Conservation (phyloP, 2,888 invertebrate genomes). For the Elegia similella region DNA sequence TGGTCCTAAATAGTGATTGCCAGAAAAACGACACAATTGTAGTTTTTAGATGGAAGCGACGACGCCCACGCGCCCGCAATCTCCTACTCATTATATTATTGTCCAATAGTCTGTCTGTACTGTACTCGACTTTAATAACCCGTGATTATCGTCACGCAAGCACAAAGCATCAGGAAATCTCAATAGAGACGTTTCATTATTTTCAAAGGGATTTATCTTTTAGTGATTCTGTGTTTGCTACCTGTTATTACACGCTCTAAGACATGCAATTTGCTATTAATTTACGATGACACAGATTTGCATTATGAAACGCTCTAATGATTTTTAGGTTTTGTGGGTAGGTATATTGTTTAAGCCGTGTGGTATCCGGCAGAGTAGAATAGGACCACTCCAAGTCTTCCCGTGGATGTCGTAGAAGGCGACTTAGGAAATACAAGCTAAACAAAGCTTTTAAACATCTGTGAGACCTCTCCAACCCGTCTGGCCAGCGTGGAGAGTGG, state of each 20-base stretch:
- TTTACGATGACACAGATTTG: neutral
- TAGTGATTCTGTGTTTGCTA: slow-evolving; percentile 12
- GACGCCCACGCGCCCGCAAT: slow-evolving; percentile 17
- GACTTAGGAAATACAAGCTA: too few relatives aligned
- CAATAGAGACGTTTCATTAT: slow-evolving; percentile 17
- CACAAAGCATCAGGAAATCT: slow-evolving; percentile 20
- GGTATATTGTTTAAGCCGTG: too few relatives aligned
- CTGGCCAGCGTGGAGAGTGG: too few relatives aligned
- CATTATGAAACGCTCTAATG: neutral
- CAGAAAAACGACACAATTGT: neutral
- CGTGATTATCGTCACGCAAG: slow-evolving; percentile 35
- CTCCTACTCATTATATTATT: slow-evolving; percentile 27
- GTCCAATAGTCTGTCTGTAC: slow-evolving; percentile 29
- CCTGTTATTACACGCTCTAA: slow-evolving; percentile 5
- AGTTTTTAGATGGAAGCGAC: neutral
- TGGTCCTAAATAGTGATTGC: neutral
- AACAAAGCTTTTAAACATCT: too few relatives aligned
- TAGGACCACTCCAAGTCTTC: too few relatives aligned
- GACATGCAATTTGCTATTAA: slow-evolving; percentile 3
- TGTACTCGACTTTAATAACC: slow-evolving; percentile 31
- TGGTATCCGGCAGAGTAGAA: too few relatives aligned
- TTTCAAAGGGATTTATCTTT: slow-evolving; percentile 12
- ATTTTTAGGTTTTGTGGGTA: too few relatives aligned
- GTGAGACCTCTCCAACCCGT: too few relatives aligned
- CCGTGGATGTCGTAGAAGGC: too few relatives aligned